Percentiles rank a stretch among this genome's conserved stretches.
Evolutionary conservation across 2,888 invertebrate species (phyloP).

Genomic region (Tipula unca): DNA sequence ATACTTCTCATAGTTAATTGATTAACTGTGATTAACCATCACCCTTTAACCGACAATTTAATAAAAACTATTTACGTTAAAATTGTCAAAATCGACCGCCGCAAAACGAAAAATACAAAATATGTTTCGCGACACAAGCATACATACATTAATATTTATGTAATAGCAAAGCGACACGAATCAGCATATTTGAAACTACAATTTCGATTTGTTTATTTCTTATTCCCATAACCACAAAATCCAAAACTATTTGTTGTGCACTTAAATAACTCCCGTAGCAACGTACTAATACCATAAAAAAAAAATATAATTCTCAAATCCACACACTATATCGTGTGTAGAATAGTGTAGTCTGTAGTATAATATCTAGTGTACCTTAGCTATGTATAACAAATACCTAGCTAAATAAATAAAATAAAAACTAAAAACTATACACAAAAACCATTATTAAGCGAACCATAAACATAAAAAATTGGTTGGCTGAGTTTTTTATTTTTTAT

Average conservation of each 20-base stretch:
- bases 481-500: background rate
- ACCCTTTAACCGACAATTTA: too few relatives aligned
- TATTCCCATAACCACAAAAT: background rate
- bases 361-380: background rate
- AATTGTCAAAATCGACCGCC: too few relatives aligned
- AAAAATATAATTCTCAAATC: background rate
- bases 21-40: too few relatives aligned
- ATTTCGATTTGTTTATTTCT: background rate
- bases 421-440: background rate
- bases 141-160: too few relatives aligned
- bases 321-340: background rate
- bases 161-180: too few relatives aligned
- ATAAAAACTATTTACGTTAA: too few relatives aligned
- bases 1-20: too few relatives aligned
- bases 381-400: background rate
- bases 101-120: too few relatives aligned
- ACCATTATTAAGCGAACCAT: background rate
- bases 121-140: too few relatives aligned
- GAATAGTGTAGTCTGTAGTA: background rate
- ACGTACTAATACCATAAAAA: background rate
- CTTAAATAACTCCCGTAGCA: background rate
- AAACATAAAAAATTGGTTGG: background rate
- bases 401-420: background rate
- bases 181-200: background rate
- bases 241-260: slow-evolving; percentile 3